A percentile compares a stretch with the other conserved stretches of the same genome.
These are phyloP conservation scores for Ceyx erithaca DNA, from an alignment of 2,797 vertebrate genomes.

Conservation along the genomic window DNA sequence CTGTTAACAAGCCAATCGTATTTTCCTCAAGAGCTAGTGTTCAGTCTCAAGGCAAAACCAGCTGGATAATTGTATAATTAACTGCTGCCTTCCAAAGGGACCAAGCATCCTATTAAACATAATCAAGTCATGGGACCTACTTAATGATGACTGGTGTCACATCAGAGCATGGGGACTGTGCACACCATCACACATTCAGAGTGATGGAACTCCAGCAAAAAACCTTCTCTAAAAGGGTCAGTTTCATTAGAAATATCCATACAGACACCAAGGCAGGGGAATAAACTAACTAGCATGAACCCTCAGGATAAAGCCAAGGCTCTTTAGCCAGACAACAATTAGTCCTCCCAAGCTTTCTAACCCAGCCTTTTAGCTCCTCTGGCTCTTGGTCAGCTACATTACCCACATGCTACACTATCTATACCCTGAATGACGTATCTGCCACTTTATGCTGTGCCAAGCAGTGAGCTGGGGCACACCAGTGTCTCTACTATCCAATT, in stretches of 20 bases:
- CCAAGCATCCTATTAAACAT: accelerated
- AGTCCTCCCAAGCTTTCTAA: not conserved
- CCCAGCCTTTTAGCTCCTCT: not conserved
- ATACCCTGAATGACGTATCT: not conserved
- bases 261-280: not conserved
- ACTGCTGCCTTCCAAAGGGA: not conserved
- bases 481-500: not conserved
- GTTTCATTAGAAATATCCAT: not conserved
- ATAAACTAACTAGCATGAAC: not conserved
- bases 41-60: not conserved
- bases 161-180: not conserved
- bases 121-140: not conserved
- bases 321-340: not conserved
- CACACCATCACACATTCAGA: not conserved
- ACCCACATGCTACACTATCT: not conserved
- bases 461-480: not conserved
- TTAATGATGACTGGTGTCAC: not conserved
- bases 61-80: not conserved
- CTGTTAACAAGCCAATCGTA: not conserved
- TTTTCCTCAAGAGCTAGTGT: not conserved
- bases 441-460: not conserved
- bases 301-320: not conserved
- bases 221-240: not conserved
- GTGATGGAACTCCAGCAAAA: not conserved
- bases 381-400: not conserved